phyloP scores from a whole-genome alignment of 2,888 invertebrate genomes.

The Craniophora ligustri region DNA sequence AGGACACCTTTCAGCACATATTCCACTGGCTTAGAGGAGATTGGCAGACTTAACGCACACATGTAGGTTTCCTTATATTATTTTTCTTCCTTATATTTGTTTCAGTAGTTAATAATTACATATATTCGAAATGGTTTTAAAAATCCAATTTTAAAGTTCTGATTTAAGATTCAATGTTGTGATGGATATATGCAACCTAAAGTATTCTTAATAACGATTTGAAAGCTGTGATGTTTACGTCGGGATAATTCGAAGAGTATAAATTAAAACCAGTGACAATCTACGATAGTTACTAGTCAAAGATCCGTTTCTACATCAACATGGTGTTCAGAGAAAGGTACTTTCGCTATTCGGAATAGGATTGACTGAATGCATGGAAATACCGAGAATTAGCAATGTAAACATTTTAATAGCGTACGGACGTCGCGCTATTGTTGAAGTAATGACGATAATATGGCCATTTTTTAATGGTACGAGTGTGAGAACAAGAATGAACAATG shows the following conservation, averaged over 20 bases:
- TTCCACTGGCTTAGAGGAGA: no score
- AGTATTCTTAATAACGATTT: no score
- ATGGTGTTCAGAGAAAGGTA: slow-evolving; percentile 40
- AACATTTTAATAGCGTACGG: slow-evolving; percentile 27
- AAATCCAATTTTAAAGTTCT: no score
- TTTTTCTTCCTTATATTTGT: no score
- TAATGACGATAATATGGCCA: background rate
- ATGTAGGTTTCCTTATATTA: no score
- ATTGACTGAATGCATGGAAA: slow-evolving; percentile 27
- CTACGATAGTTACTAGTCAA: slow-evolving; percentile 9
- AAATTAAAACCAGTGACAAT: slow-evolving; percentile 15
- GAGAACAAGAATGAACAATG: background rate
- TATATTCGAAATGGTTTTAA: no score
- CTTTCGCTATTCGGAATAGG: slow-evolving; percentile 44
- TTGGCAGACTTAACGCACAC: no score
- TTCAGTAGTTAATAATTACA: no score
- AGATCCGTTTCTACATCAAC: slow-evolving; percentile 8
- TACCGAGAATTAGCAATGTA: slow-evolving; percentile 27
- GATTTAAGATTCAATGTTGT: no score
- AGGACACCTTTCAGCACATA: no score
- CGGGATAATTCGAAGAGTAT: background rate
- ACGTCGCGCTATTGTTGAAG: slow-evolving; percentile 9
- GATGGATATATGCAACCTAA: no score
- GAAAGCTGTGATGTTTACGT: background rate
- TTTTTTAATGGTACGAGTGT: background rate